Conservation (phyloP, 92 coral and sea anemone species). For the Plumapathes pennacea region DNA sequence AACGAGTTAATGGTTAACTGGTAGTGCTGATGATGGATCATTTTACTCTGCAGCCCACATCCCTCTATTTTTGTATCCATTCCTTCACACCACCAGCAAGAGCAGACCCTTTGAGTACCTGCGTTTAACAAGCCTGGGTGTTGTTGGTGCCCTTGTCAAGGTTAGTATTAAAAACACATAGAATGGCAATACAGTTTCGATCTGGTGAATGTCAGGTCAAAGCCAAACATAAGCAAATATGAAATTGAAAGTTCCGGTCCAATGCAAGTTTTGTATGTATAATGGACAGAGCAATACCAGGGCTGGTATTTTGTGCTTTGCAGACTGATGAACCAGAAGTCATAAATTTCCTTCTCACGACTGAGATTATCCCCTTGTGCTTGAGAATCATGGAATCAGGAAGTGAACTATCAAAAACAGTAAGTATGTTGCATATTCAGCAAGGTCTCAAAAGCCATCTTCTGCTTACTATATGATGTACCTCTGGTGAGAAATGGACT, state of each 20-base stretch:
- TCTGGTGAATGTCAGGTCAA: no score
- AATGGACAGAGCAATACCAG: no score
- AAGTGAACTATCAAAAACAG: constrained; percentile 96
- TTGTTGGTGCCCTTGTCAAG: constrained; percentile 97
- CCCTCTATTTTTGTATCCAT: constrained; percentile 94
- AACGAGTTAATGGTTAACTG: not conserved
- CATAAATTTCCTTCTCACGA: constrained; percentile 90
- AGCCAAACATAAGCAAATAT: no score
- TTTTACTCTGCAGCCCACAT: constrained; percentile 76
- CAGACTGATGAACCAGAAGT: constrained; percentile 99
- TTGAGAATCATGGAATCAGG: constrained; percentile 98
- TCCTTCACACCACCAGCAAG: constrained; percentile 97
- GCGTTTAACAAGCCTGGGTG: constrained; percentile 93
- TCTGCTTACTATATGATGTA: no score
- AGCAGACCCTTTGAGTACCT: constrained; percentile 98
- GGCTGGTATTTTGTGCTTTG: not conserved
- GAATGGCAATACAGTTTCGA: no score
- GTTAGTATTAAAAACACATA: no score
- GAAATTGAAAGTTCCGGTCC: no score
- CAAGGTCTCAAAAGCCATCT: no score
- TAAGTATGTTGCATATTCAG: no score
- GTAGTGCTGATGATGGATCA: no score
- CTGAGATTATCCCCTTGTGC: constrained; percentile 95
- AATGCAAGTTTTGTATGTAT: no score
- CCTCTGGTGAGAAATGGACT: no score